Evolutionary conservation across 1,140 invertebrate species (phyloP).

Genomic region (Acromyrmex heyeri): DNA sequence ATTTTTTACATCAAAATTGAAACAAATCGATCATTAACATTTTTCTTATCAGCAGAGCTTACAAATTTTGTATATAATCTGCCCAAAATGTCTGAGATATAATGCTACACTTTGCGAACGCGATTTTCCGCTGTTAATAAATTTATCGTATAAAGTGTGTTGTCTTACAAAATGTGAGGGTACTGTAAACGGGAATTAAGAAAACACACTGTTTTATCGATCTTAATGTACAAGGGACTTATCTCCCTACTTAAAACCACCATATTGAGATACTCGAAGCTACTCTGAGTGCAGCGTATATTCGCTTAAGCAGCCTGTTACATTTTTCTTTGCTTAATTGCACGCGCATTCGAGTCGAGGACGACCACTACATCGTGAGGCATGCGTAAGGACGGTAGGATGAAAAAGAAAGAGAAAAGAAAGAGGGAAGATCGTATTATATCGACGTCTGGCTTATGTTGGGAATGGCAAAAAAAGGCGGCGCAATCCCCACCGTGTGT

Average conservation of each 20-base stretch:
- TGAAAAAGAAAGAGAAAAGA: constrained; percentile 2
- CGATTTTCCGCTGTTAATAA: background rate
- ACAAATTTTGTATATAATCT: background rate
- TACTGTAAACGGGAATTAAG: constrained; percentile 5
- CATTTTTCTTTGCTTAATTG: constrained; percentile 55
- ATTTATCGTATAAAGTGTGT: background rate
- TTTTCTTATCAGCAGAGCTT: background rate
- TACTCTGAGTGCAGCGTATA: background rate
- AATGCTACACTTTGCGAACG: background rate
- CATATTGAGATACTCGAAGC: constrained; percentile 12
- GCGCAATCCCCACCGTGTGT: background rate
- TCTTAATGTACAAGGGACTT: constrained; percentile 26
- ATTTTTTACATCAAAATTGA: too few relatives aligned
- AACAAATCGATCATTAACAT: background rate
- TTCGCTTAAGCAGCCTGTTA: constrained; percentile 13
- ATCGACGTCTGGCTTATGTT: constrained; percentile 35
- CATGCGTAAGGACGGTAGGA: constrained; percentile 21
- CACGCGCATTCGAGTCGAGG: constrained; percentile 2
- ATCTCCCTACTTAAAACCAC: constrained; percentile 6
- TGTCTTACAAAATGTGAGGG: background rate
- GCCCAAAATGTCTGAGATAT: background rate
- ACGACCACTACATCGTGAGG: constrained; percentile 29
- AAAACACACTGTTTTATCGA: background rate
- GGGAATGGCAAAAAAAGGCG: constrained; percentile 51
- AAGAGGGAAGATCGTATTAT: constrained; percentile 38